Base-by-base conservation (phyloP, 2,113 vertebrate genomes). In the Syrmaticus mikado region DNA sequence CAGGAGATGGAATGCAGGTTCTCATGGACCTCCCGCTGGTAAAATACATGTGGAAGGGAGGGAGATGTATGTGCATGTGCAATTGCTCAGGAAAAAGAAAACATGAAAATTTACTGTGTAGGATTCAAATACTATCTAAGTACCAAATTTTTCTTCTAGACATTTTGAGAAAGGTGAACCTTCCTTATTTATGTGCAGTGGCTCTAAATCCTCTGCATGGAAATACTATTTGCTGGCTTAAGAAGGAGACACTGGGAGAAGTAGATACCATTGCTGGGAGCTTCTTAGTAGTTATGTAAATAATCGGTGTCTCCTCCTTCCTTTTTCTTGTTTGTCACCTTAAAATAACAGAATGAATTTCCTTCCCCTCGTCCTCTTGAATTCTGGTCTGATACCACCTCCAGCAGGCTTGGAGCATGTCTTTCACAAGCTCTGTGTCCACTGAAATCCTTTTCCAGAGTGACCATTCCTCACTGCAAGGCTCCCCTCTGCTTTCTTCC, bases 21-120 rank as follows among this genome's bases (percentile, higher is more conserved):
- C 99, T 99, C 86, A 99, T 99, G 99, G 99, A 99, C 96, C 98
- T 99, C 77, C 99, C 99, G 61, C 97, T 99, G 99, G 99, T 99
- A 98, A 98, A 97, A 86, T 60, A 87, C 10, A 53, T 92, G 90
- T 87, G 48, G 83, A 78, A 72, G 61, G 43, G 80, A 75, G 84
- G 73, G 87, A 43, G 41, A 43, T 74, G 14, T 11, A 43, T 46
- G 16, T 84, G 22, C 32, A 16, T 79, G 79, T 92, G 50, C 80
- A 84, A 53, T 76, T 87, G 67, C 53, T 91, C 57, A 66, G 53
- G 25, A 28, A 64, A 84, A 86, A n/a, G 30, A 85, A 88, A 13
- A 17, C 50, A 60, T 30, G 67, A 62, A 77, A 64, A 80, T 87
- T 75, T 85, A 50, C 61, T 79, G 13, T 62, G 16, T 84, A 30